phyloP scores from a whole-genome alignment of 2,113 vertebrate species.

The Sakesphorus luctuosus region DNA sequence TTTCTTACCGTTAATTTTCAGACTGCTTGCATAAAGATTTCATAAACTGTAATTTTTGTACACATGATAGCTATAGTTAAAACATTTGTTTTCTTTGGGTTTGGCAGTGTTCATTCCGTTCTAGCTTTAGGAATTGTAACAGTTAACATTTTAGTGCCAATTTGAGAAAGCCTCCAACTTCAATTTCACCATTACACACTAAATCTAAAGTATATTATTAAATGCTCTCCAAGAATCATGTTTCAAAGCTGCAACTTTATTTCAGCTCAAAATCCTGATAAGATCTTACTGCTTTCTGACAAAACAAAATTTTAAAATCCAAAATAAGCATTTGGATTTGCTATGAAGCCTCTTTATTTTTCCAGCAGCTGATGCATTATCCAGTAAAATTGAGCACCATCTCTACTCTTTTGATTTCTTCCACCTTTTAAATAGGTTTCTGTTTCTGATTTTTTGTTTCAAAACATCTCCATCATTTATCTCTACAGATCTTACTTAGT shows the following conservation, averaged over 20 bases:
- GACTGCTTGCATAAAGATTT: constrained; percentile 9
- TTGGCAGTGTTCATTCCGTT: constrained; percentile 18
- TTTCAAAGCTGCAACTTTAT: constrained; percentile 40
- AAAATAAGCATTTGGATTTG: constrained; percentile 1
- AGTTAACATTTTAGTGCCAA: constrained; percentile 14
- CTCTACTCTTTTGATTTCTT: not conserved
- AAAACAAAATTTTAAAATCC: not conserved
- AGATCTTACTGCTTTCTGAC: not conserved
- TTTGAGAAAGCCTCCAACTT: not conserved
- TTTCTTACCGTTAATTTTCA: constrained; percentile 29
- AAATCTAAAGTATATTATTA: constrained; percentile 16
- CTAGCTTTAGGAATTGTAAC: constrained; percentile 13
- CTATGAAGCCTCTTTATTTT: not conserved
- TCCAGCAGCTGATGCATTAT: not conserved
- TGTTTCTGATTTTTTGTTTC: not conserved
- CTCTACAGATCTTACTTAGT: not conserved
- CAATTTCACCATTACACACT: not conserved
- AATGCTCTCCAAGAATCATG: not conserved
- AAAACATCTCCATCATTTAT: not conserved
- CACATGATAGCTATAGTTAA: constrained; percentile 27
- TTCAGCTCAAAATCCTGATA: not conserved
- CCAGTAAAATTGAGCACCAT: not conserved
- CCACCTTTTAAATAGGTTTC: not conserved
- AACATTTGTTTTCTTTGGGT: constrained; percentile 39
- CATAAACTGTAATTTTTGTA: constrained; percentile 60